These are phyloP conservation scores for Ceraclea dissimilis DNA, from an alignment of 2,888 invertebrate species.

Conservation along the genomic window DNA sequence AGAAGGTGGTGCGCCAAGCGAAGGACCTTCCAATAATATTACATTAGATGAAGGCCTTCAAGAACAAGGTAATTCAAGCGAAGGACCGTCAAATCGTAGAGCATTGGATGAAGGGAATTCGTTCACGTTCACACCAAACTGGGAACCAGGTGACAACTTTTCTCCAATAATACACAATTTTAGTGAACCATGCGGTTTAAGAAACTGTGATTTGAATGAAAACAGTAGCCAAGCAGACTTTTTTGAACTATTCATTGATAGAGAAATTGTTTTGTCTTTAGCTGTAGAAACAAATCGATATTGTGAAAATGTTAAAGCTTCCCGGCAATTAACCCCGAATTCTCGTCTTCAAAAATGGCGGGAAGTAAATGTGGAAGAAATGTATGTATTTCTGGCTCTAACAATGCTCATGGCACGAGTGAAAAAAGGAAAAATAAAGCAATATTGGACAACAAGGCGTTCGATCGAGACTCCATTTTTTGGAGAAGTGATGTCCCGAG, in stretches of 20 bases:
- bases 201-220: not conserved
- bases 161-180: not conserved
- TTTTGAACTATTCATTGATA: not conserved
- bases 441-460: not conserved
- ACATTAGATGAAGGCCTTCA: no score
- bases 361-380: not conserved
- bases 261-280: not conserved
- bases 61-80: not conserved
- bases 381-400: not conserved
- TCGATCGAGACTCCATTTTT: not conserved
- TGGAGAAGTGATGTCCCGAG: not conserved
- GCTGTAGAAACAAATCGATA: not conserved
- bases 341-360: not conserved
- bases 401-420: not conserved
- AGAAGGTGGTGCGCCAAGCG: no score
- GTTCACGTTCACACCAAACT: no score
- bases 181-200: not conserved
- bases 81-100: not conserved
- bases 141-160: not conserved
- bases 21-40: no score
- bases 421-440: not conserved
- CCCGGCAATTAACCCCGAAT: not conserved
- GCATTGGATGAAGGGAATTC: not conserved
- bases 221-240: not conserved
- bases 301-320: not conserved